A percentile compares a stretch with the other conserved stretches of the same genome.
phyloP scores from a whole-genome alignment of 2,797 vertebrate genomes.

The Gymnopithys bicolor region DNA sequence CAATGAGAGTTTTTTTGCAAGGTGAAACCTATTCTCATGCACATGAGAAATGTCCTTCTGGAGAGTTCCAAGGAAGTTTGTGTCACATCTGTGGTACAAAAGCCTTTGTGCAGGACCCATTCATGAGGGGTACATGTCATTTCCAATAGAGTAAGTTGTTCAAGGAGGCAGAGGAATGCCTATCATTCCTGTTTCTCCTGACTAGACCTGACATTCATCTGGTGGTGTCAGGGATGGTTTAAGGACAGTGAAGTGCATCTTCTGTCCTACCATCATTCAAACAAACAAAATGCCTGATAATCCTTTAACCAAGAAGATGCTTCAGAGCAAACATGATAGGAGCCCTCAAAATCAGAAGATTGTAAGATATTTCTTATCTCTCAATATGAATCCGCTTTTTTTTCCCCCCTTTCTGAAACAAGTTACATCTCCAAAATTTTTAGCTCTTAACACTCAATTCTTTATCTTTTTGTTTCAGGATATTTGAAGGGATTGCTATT shows the following conservation, averaged over 20 bases:
- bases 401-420: not conserved
- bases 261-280: constrained; percentile 14
- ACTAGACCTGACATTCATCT: constrained; percentile 62
- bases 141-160: constrained; percentile 42
- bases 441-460: not conserved
- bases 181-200: constrained; percentile 27
- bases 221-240: constrained; percentile 59
- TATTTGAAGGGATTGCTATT: not conserved
- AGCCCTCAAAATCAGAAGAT: not conserved
- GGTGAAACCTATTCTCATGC: not conserved
- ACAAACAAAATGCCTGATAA: not conserved
- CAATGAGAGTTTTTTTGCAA: not conserved
- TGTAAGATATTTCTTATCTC: not conserved
- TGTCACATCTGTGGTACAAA: not conserved
- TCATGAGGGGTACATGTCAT: constrained; percentile 33
- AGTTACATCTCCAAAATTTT: not conserved
- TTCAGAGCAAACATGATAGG: not conserved
- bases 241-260: constrained; percentile 58
- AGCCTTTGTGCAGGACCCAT: not conserved
- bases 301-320: not conserved
- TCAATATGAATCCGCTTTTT: not conserved
- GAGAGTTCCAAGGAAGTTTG: constrained; percentile 6
- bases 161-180: constrained; percentile 47
- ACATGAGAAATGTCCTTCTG: not conserved
- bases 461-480: not conserved